phyloP scores from a whole-genome alignment of 1,140 invertebrate species.

The Venturia canescens region DNA sequence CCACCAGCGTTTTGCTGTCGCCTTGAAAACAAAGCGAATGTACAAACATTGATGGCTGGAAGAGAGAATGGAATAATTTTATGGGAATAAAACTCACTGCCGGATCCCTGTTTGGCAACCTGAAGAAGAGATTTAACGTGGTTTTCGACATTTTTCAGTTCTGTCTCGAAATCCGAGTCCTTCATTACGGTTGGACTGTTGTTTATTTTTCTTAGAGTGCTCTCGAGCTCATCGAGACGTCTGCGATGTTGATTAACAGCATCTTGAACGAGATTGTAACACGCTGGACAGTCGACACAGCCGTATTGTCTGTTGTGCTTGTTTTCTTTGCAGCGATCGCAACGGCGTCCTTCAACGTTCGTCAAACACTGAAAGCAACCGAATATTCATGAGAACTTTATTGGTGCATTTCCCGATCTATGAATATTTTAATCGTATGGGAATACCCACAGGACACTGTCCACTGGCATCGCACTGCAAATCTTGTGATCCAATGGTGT shows the following conservation, averaged over 20 bases:
- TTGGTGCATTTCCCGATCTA: no score
- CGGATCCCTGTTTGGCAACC: slow-evolving; percentile 83
- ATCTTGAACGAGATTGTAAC: slow-evolving; percentile 95
- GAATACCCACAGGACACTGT: slow-evolving; percentile 85
- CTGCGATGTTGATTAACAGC: slow-evolving; percentile 88
- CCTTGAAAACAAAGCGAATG: slow-evolving; percentile 59
- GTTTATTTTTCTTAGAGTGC: slow-evolving; percentile 82
- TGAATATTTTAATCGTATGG: slow-evolving; percentile 16
- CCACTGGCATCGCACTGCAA: slow-evolving; percentile 90
- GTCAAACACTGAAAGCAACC: slow-evolving; percentile 82
- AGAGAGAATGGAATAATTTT: slow-evolving; percentile 10
- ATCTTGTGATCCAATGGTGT: slow-evolving; percentile 89
- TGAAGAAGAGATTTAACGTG: slow-evolving; percentile 84
- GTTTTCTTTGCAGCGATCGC: slow-evolving; percentile 96
- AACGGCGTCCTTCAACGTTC: slow-evolving; percentile 93
- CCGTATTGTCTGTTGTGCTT: slow-evolving; percentile 91
- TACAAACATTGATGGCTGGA: not conserved
- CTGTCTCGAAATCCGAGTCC: slow-evolving; percentile 89
- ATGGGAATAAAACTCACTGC: slow-evolving; percentile 69
- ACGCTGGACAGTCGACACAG: slow-evolving; percentile 93
- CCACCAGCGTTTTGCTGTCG: slow-evolving; percentile 81
- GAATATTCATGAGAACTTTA: slow-evolving; percentile 9
- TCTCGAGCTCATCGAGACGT: slow-evolving; percentile 85
- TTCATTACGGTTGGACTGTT: slow-evolving; percentile 89
- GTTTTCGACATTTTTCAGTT: slow-evolving; percentile 84